Evolutionary conservation across 2,888 invertebrate species (phyloP), one percentile per base, ranked within the genome.

Genomic region (Ochlodes sylvanus): DNA sequence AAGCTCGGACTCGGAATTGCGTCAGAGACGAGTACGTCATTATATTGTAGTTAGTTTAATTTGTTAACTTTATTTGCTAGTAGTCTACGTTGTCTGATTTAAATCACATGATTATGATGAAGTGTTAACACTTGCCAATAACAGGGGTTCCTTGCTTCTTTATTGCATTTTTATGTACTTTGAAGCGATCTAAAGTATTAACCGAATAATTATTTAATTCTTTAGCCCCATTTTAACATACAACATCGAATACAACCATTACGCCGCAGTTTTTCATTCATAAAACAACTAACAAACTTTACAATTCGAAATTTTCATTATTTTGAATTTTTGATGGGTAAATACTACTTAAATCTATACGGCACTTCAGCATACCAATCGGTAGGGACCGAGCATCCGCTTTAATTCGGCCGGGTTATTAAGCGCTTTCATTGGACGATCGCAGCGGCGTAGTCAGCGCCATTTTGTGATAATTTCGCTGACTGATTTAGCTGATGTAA

Each of bases 391-490:
- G 7, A 60, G 19, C 12, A 6, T 67, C 47, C 79, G 69, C 74
- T 71, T 77, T 56, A 63, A 81, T 73, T 83, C 74, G 77, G 84
- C 77, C 82, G 86, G 73, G 57, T 88, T 85, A 82, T 92, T 88
- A 88, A 93, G 92, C 92, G 92, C 92, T 92, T 91, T 89, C 84
- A 77, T 78, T 79, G 75, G 76, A 79, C 78, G 78, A 70, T 32
- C 50, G 66, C 58, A 63, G 63, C 69, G 76, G 73, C 71, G 73
- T 72, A 79, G 77, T 79, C 85, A 92, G 88, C 93, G 93, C 93
- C 93, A 93, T 93, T 92, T 93, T 93, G 92, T 90, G 77, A 74
- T 76, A 69, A 73, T 71, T 80, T 77, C 81, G 91, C 90, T 90
- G 87, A 86, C 90, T 89, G 87, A 85, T 19, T 9, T 19, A 50